Evolutionary conservation across 2,797 vertebrate genomes (phyloP).

Genomic region (Sebastes minor): DNA sequence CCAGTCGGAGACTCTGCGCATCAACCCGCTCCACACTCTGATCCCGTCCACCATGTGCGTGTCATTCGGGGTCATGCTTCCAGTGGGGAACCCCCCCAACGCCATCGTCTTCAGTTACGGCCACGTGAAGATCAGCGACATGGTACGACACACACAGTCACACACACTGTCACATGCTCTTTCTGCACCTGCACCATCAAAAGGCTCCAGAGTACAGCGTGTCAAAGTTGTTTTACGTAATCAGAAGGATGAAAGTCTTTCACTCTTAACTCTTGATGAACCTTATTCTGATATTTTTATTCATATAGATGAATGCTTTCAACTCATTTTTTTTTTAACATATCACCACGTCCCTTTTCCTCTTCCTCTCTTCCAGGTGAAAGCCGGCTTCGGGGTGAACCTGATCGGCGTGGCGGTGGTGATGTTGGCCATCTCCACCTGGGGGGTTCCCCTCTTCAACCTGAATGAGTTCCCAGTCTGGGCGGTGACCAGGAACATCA

Average conservation of each 20-base stretch:
- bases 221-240: constrained; percentile 32
- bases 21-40: constrained; percentile 96
- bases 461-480: constrained; percentile 91
- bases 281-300: neutral
- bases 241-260: neutral
- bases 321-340: neutral
- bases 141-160: constrained; percentile 81
- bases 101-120: constrained; percentile 99
- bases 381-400: constrained; percentile 96
- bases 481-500: constrained; percentile 87
- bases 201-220: constrained; percentile 7
- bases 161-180: constrained; percentile 17
- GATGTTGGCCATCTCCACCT: constrained; percentile 95
- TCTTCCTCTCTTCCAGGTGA: constrained; percentile 84
- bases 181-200: constrained; percentile 62
- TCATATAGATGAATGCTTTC: neutral
- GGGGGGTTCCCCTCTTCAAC: constrained; percentile 94
- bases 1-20: constrained; percentile 94
- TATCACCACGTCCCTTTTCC: neutral
- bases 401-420: constrained; percentile 94
- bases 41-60: constrained; percentile 98
- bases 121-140: constrained; percentile 96
- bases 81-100: constrained; percentile 97
- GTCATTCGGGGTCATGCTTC: constrained; percentile 98
- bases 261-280: constrained; percentile 5